Conservation (phyloP, 2,888 invertebrate species). For the Lucinisca nassula region DNA sequence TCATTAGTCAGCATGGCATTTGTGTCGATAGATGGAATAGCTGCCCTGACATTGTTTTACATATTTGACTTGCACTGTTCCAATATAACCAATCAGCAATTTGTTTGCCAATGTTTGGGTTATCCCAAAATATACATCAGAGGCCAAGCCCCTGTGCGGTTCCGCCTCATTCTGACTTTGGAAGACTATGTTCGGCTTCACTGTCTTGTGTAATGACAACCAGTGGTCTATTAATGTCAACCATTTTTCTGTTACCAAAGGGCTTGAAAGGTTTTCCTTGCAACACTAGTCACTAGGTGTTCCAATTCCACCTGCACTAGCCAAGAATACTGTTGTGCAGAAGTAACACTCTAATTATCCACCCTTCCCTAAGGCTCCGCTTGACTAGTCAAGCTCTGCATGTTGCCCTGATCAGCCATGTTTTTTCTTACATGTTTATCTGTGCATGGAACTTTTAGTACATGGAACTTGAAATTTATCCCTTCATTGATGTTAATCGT, state of each 20-base stretch:
- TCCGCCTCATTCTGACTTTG: background rate
- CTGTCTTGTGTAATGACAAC: background rate
- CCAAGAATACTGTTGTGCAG: background rate
- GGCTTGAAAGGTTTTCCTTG: slow-evolving; percentile 8
- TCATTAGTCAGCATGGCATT: too few species aligned
- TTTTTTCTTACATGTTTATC: background rate
- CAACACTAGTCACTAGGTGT: background rate
- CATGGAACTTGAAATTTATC: too few species aligned
- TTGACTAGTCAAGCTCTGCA: background rate
- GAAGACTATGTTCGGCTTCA: background rate
- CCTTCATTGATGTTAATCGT: too few species aligned
- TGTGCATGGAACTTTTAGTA: background rate
- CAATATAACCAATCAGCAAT: background rate
- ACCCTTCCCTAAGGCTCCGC: background rate
- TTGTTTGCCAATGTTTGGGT: background rate
- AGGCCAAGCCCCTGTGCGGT: background rate
- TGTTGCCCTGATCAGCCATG: background rate
- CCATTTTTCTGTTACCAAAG: too few species aligned
- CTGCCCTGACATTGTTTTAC: background rate
- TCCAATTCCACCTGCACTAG: background rate
- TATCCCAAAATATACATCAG: background rate
- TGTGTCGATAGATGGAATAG: too few species aligned
- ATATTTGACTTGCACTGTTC: background rate
- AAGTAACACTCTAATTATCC: background rate
- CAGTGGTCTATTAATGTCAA: background rate